A percentile compares a stretch with the other conserved stretches of the same genome.
These are phyloP conservation scores for Nebria salina DNA, from an alignment of 2,888 invertebrate species.

Conservation along the genomic window DNA sequence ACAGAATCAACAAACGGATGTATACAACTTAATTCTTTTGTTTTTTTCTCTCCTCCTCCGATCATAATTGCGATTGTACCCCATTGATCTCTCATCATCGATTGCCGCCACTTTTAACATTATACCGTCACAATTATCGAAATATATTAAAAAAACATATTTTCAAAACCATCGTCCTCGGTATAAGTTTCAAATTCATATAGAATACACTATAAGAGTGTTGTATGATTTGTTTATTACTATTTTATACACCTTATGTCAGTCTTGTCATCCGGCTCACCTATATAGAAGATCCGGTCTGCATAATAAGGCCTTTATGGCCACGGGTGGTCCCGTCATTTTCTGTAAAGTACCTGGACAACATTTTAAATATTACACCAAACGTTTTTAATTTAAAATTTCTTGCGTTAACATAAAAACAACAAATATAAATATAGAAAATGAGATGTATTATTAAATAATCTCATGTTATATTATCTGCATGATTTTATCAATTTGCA, in stretches of 20 bases:
- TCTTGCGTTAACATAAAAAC: too few species aligned
- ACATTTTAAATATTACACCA: background rate
- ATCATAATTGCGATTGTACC: constrained; percentile 5
- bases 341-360: background rate
- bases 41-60: background rate
- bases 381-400: too few species aligned
- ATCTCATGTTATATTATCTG: background rate
- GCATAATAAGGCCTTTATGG: background rate
- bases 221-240: constrained; percentile 1
- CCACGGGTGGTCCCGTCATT: background rate
- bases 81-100: background rate
- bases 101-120: background rate
- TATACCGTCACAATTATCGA: too few species aligned
- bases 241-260: background rate
- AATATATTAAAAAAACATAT: too few species aligned
- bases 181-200: background rate
- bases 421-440: too few species aligned
- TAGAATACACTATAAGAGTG: background rate
- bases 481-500: constrained; percentile 1
- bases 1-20: constrained; percentile 19
- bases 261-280: background rate
- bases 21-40: constrained; percentile 16
- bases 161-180: too few species aligned
- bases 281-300: background rate
- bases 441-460: background rate